Evolutionary conservation across 2,888 invertebrate species (phyloP).

Genomic region (Drosophila picticornis): DNA sequence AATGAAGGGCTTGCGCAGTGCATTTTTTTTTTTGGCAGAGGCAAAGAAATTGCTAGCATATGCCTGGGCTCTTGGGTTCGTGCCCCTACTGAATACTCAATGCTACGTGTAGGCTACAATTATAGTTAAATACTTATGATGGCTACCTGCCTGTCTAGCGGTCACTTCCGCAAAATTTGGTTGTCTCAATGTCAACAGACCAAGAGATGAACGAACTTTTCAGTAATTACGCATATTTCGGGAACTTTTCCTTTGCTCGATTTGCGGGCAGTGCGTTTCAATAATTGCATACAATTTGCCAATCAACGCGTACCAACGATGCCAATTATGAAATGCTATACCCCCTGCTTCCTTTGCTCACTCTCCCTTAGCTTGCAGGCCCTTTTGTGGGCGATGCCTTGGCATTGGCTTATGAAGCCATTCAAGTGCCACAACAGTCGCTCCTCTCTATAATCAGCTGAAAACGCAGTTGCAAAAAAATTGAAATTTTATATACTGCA

Average conservation of each 20-base stretch:
- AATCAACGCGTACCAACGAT: constrained; percentile 77
- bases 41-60: constrained; percentile 45
- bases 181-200: constrained; percentile 70
- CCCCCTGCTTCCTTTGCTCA: constrained; percentile 13
- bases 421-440: constrained; percentile 53
- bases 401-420: constrained; percentile 77
- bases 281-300: constrained; percentile 81
- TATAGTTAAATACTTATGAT: constrained; percentile 60
- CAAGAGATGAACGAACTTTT: constrained; percentile 74
- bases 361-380: background rate
- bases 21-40: constrained; percentile 17
- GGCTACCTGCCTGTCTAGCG: constrained; percentile 3
- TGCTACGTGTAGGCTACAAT: constrained; percentile 59
- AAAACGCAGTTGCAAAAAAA: constrained; percentile 48
- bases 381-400: constrained; percentile 47
- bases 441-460: constrained; percentile 58
- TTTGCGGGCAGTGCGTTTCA: constrained; percentile 39
- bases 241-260: constrained; percentile 32
- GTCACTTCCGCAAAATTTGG: constrained; percentile 66
- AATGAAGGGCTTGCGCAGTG: constrained; percentile 37
- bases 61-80: constrained; percentile 16
- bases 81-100: constrained; percentile 50
- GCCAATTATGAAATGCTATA: constrained; percentile 64
- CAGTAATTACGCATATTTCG: constrained; percentile 53
- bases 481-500: constrained; percentile 76